These are phyloP conservation scores for Syrphus vitripennis DNA, from an alignment of 2,888 invertebrate genomes.

Conservation along the genomic window DNA sequence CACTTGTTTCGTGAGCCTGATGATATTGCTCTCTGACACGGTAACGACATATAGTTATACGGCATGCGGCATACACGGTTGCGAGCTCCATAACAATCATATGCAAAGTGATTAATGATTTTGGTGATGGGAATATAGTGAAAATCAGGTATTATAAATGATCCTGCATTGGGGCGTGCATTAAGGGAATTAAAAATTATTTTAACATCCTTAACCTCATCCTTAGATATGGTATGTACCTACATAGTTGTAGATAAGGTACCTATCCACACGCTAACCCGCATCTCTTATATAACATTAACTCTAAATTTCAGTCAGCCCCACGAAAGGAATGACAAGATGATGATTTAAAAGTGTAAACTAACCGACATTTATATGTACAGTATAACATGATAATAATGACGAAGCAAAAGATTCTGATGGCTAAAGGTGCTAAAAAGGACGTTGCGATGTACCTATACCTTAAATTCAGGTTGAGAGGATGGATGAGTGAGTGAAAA, in stretches of 20 bases:
- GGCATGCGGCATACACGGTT: not conserved
- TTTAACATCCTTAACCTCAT: not conserved
- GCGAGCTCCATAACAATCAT: conserved; percentile 34
- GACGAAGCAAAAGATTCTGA: not conserved
- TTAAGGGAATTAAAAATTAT: conserved; percentile 69
- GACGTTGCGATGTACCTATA: not conserved
- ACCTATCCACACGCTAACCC: not conserved
- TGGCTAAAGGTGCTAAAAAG: not conserved
- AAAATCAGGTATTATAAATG: conserved; percentile 70
- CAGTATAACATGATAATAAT: conserved; percentile 37
- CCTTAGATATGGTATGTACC: not conserved
- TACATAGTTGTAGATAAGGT: too few relatives aligned
- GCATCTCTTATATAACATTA: not conserved
- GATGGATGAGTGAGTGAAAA: not conserved
- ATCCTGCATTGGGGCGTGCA: conserved; percentile 65
- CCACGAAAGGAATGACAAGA: conserved; percentile 37
- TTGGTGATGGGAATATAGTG: conserved; percentile 56
- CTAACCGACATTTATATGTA: conserved; percentile 63
- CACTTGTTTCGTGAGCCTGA: conserved; percentile 33
- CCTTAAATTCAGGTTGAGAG: not conserved
- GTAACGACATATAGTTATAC: too few relatives aligned
- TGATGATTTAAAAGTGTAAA: conserved; percentile 49
- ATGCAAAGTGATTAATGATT: conserved; percentile 71
- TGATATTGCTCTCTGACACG: not conserved
- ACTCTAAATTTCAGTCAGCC: not conserved